Conservation (phyloP, 2,797 vertebrate genomes). For the Microhierax caerulescens region DNA sequence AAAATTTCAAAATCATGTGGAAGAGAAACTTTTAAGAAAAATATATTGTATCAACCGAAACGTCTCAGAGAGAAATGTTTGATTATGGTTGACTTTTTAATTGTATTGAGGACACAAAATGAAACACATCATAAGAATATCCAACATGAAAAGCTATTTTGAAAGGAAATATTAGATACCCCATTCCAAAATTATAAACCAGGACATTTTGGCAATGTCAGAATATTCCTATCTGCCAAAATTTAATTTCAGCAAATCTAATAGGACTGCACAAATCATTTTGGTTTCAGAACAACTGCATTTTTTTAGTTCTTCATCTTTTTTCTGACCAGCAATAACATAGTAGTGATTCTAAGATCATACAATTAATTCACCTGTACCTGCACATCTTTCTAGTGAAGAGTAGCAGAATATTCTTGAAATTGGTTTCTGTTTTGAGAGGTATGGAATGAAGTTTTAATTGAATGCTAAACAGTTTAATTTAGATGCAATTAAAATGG, state of each 20-base stretch:
- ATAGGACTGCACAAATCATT: neutral
- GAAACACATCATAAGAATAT: conserved; percentile 37
- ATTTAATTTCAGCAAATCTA: neutral
- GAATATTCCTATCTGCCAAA: conserved; percentile 5
- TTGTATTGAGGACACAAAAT: conserved; percentile 34
- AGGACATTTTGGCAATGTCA: neutral
- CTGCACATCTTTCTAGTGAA: neutral
- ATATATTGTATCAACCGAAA: neutral
- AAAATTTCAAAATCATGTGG: neutral
- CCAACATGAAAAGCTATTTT: conserved; percentile 5
- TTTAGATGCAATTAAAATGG: neutral
- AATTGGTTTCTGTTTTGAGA: neutral
- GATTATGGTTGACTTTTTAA: conserved; percentile 30
- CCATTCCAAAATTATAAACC: conserved; percentile 15
- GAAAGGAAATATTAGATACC: conserved; percentile 1
- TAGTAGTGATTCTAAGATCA: neutral
- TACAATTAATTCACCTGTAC: neutral
- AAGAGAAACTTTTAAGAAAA: conserved; percentile 2
- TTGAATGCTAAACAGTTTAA: neutral
- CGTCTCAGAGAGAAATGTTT: neutral
- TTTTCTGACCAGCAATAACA: neutral
- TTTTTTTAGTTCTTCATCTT: neutral
- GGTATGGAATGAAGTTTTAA: neutral
- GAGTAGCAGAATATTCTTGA: neutral
- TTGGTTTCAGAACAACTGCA: neutral